Evolutionary conservation across 2,888 invertebrate genomes (phyloP).

Genomic region (Colostygia pectinataria): DNA sequence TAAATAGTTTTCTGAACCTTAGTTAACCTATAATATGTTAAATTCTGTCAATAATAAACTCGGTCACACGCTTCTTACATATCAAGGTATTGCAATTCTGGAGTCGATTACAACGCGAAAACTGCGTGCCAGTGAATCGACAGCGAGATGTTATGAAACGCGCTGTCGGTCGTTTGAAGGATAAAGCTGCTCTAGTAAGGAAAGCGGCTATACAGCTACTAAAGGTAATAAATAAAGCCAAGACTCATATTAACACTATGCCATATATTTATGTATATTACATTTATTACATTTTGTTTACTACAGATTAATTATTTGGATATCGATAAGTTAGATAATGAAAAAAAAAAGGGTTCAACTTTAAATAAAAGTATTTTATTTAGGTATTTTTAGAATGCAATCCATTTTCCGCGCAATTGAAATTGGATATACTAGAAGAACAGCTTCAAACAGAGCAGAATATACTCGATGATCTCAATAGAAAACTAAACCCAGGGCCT

Average conservation of each 20-base stretch:
- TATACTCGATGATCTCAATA: constrained; percentile 85
- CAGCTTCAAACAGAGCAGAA: constrained; percentile 84
- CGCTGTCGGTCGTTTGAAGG: constrained; percentile 88
- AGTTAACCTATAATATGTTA: too few species aligned
- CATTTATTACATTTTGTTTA: too few species aligned
- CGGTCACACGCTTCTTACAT: background rate
- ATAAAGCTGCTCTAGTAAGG: constrained; percentile 92
- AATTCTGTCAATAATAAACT: too few species aligned
- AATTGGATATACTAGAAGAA: constrained; percentile 80
- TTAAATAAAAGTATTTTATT: constrained; percentile 18
- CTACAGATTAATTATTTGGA: too few species aligned
- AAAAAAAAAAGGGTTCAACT: background rate
- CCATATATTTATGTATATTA: too few species aligned
- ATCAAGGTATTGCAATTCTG: constrained; percentile 89
- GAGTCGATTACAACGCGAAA: constrained; percentile 89
- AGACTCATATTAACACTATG: too few species aligned
- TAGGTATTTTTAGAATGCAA: constrained; percentile 91
- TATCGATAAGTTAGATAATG: too few species aligned
- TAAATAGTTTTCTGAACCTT: too few species aligned
- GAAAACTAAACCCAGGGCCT: constrained; percentile 70
- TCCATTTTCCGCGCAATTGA: constrained; percentile 91
- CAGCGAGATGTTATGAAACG: constrained; percentile 87
- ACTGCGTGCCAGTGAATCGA: constrained; percentile 89
- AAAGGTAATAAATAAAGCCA: constrained; percentile 63
- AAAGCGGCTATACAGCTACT: constrained; percentile 92